Percentiles rank a stretch among this genome's conserved stretches.
These are phyloP conservation scores for Habropoda laboriosa DNA, from an alignment of 1,140 invertebrate species.

Conservation along the genomic window DNA sequence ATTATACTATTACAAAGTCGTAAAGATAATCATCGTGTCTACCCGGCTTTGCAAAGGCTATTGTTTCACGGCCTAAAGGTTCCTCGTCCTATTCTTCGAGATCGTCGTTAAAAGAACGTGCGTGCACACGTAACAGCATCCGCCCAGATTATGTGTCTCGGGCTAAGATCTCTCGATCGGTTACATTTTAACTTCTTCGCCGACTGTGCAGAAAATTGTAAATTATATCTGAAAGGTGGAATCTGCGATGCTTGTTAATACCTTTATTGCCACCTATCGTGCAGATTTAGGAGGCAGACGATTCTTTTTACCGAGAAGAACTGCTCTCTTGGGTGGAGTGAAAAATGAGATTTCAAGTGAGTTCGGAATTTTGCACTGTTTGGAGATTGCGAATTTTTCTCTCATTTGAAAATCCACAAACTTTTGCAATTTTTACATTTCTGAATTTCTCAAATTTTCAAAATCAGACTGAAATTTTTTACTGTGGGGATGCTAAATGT, in stretches of 20 bases:
- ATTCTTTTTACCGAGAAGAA: too few relatives aligned
- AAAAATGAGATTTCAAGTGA: too few relatives aligned
- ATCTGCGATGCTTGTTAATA: background rate
- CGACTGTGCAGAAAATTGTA: background rate
- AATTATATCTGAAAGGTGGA: background rate
- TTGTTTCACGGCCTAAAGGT: slow-evolving; percentile 33
- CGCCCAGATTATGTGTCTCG: background rate
- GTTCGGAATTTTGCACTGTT: too few relatives aligned
- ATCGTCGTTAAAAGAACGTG: slow-evolving; percentile 10
- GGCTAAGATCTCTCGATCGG: background rate
- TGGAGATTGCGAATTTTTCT: too few relatives aligned
- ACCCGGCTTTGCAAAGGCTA: slow-evolving; percentile 35
- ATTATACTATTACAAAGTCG: slow-evolving; percentile 48
- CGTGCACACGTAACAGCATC: slow-evolving; percentile 15
- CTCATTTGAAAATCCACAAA: too few relatives aligned
- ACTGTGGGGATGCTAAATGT: too few relatives aligned
- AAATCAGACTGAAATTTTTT: too few relatives aligned
- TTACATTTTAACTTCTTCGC: background rate
- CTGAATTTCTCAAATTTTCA: too few relatives aligned
- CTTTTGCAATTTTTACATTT: too few relatives aligned
- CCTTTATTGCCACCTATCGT: too few relatives aligned
- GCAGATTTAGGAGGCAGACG: too few relatives aligned
- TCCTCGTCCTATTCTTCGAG: slow-evolving; percentile 5
- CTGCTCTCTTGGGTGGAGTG: too few relatives aligned
- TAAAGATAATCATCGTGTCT: slow-evolving; percentile 51